These are phyloP conservation scores for Rutpela maculata DNA, from an alignment of 2,888 invertebrate species.

Conservation along the genomic window DNA sequence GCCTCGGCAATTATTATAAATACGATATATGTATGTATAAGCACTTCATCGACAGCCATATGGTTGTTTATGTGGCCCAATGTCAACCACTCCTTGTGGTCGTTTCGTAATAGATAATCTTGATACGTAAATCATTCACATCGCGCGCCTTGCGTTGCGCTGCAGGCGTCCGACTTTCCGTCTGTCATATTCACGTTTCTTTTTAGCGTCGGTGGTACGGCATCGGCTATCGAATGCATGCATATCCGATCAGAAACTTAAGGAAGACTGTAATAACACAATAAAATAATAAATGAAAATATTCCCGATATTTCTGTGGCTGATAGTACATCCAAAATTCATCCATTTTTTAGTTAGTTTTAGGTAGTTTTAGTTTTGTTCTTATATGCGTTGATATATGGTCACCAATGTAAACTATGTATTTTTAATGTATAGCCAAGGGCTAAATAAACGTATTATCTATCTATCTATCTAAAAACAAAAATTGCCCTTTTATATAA, in stretches of 20 bases:
- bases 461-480: no score
- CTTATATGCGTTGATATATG: no score
- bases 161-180: conserved; percentile 50
- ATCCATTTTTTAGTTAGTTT: no score
- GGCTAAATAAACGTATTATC: no score
- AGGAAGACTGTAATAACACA: no score
- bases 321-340: no score
- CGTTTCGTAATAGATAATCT: conserved; percentile 56
- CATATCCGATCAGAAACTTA: neutral
- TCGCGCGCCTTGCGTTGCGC: conserved; percentile 46
- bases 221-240: neutral
- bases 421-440: no score
- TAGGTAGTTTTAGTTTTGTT: no score
- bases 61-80: conserved; percentile 59
- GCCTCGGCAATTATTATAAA: conserved; percentile 9
- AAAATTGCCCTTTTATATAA: no score
- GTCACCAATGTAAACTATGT: no score
- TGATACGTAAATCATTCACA: conserved; percentile 54
- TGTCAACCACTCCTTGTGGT: conserved; percentile 60
- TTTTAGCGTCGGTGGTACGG: conserved; percentile 33
- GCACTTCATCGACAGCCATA: conserved; percentile 51
- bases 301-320: no score
- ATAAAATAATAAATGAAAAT: no score
- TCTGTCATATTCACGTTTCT: conserved; percentile 44
- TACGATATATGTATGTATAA: conserved; percentile 36